Conservation (phyloP, 2,888 invertebrate species). For the Diaprepes abbreviatus region DNA sequence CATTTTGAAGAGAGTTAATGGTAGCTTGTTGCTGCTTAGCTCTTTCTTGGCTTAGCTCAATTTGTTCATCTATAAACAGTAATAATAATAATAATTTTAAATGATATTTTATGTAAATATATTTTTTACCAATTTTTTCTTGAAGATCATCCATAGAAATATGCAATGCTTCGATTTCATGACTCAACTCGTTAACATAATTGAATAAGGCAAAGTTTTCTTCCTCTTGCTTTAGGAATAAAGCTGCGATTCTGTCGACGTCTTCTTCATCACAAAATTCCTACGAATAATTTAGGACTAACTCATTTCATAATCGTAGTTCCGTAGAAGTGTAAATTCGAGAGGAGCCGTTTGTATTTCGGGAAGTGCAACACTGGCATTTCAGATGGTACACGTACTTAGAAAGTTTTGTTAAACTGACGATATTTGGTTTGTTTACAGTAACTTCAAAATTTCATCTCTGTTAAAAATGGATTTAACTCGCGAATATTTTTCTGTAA, state of each 20-base stretch:
- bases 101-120: neutral
- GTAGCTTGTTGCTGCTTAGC: constrained; percentile 73
- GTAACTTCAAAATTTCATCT: too few species aligned
- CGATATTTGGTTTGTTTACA: too few species aligned
- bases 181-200: constrained; percentile 92
- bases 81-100: neutral
- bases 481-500: too few species aligned
- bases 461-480: too few species aligned
- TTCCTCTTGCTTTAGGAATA: constrained; percentile 88
- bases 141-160: constrained; percentile 76
- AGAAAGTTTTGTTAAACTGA: too few species aligned
- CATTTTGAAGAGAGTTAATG: constrained; percentile 70
- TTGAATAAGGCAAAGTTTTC: constrained; percentile 93
- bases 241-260: constrained; percentile 77
- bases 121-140: constrained; percentile 74
- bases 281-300: too few species aligned
- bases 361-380: too few species aligned
- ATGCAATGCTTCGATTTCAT: constrained; percentile 81
- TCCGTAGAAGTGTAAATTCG: too few species aligned
- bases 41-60: constrained; percentile 73
- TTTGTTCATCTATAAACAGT: constrained; percentile 72
- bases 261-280: constrained; percentile 72
- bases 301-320: too few species aligned
- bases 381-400: too few species aligned
- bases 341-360: too few species aligned